These are phyloP conservation scores for Arenaria interpres DNA, from an alignment of 2,113 vertebrate genomes.

Conservation along the genomic window DNA sequence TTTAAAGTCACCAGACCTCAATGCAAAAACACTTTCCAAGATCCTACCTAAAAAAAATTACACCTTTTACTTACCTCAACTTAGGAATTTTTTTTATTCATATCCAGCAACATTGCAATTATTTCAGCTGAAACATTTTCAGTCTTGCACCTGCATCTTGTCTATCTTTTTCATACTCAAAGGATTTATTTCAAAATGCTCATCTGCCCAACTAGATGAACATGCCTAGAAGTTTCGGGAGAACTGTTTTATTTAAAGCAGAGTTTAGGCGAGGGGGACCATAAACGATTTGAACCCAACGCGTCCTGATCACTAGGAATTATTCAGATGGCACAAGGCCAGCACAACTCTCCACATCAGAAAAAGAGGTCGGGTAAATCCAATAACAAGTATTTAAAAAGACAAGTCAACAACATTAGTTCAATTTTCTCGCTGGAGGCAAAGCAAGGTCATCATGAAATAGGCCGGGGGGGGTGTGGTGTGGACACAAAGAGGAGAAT, in stretches of 20 bases:
- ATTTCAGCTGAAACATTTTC: not conserved
- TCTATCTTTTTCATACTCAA: not conserved
- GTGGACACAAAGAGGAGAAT: not conserved
- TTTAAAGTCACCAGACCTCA: not conserved
- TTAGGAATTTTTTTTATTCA: not conserved
- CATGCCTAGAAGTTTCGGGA: fast-evolving
- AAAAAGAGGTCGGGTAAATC: slow-evolving; percentile 36
- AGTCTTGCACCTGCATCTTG: not conserved
- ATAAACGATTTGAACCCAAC: not conserved
- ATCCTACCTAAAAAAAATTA: not conserved
- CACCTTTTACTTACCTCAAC: not conserved
- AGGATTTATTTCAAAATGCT: not conserved
- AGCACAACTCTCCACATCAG: not conserved
- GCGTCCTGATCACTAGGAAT: not conserved
- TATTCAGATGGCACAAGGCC: not conserved
- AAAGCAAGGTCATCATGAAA: slow-evolving; percentile 15
- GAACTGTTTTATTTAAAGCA: not conserved
- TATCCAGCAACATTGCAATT: not conserved
- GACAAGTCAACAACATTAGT: slow-evolving; percentile 50
- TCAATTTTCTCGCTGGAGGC: slow-evolving; percentile 14
- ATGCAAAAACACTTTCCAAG: not conserved
- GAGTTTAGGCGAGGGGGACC: not conserved
- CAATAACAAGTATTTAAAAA: slow-evolving; percentile 51
- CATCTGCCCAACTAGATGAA: not conserved
- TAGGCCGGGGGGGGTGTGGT: not conserved